phyloP scores from a whole-genome alignment of 2,888 invertebrate genomes.

The Macroteleia sp. region DNA sequence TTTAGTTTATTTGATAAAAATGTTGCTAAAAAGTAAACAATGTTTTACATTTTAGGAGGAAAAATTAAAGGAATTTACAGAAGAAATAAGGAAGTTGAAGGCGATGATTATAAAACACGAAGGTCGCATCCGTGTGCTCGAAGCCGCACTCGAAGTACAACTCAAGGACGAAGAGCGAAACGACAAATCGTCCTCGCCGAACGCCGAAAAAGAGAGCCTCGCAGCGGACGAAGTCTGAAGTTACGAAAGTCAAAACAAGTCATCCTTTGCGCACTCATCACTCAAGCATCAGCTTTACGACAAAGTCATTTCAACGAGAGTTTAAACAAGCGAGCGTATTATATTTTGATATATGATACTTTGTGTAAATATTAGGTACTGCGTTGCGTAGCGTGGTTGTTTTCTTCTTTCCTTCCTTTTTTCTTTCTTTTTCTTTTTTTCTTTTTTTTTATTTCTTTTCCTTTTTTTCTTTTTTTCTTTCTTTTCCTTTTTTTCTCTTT shows the following conservation, averaged over 20 bases:
- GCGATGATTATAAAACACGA: constrained; percentile 98
- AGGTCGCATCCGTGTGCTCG: constrained; percentile 92
- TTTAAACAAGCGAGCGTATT: constrained; percentile 77
- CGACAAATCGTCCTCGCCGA: constrained; percentile 77
- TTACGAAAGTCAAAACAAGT: constrained; percentile 26
- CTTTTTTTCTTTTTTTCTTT: constrained; percentile 23
- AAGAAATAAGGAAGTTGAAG: constrained; percentile 95
- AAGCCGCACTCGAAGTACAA: constrained; percentile 86
- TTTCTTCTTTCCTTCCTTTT: constrained; percentile 26
- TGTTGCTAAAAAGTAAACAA: too few species aligned
- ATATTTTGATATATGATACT: constrained; percentile 83
- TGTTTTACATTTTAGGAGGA: constrained; percentile 86
- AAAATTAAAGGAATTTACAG: constrained; percentile 92
- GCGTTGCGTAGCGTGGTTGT: constrained; percentile 75
- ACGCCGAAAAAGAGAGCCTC: constrained; percentile 76
- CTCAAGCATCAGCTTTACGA: constrained; percentile 73
- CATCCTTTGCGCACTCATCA: constrained; percentile 45
- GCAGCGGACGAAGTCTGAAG: constrained; percentile 82
- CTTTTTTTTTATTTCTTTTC: constrained; percentile 7
- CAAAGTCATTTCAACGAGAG: constrained; percentile 74
- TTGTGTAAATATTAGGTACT: constrained; percentile 83
- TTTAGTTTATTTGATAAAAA: too few species aligned
- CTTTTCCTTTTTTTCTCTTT: constrained; percentile 34
- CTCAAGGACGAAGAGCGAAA: constrained; percentile 82
- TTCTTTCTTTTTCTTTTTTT: constrained; percentile 29